Conservation (phyloP, 2,888 invertebrate genomes). For the Galerucella pusilla region DNA sequence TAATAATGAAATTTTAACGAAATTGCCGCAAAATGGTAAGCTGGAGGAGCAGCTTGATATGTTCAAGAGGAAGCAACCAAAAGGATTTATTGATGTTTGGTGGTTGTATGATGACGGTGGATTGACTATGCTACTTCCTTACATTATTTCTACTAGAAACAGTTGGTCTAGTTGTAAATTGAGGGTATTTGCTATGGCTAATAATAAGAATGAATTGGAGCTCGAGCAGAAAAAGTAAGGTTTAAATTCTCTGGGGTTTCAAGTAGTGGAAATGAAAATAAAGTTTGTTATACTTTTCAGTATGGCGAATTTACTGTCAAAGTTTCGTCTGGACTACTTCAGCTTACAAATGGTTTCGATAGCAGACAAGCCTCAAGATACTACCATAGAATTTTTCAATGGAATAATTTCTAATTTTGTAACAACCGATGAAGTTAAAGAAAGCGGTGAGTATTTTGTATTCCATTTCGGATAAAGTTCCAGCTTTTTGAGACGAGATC, state of each 20-base stretch:
- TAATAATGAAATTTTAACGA: conserved; percentile 51
- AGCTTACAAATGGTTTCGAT: conserved; percentile 93
- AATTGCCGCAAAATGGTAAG: conserved; percentile 59
- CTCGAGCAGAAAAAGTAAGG: conserved; percentile 87
- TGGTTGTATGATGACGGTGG: conserved; percentile 97
- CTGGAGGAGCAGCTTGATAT: conserved; percentile 72
- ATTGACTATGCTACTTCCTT: conserved; percentile 85
- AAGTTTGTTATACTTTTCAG: conserved; percentile 67
- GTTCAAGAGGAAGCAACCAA: conserved; percentile 81
- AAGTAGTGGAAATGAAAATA: not conserved
- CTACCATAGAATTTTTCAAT: conserved; percentile 80
- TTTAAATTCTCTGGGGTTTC: conserved; percentile 21
- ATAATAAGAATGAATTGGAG: conserved; percentile 80
- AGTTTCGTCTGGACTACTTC: conserved; percentile 94
- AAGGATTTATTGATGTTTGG: conserved; percentile 92
- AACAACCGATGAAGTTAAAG: conserved; percentile 59
- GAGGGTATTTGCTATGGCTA: conserved; percentile 85
- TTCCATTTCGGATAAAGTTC: not conserved
- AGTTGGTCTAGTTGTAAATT: conserved; percentile 83
- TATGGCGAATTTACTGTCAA: conserved; percentile 91
- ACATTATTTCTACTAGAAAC: conserved; percentile 83
- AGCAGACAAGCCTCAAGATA: conserved; percentile 81
- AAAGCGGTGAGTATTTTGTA: conserved; percentile 52
- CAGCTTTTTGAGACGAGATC: too few species aligned
- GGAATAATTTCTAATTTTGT: conserved; percentile 77